Evolutionary conservation across 2,888 invertebrate species (phyloP).

Genomic region (Tachina lurida): DNA sequence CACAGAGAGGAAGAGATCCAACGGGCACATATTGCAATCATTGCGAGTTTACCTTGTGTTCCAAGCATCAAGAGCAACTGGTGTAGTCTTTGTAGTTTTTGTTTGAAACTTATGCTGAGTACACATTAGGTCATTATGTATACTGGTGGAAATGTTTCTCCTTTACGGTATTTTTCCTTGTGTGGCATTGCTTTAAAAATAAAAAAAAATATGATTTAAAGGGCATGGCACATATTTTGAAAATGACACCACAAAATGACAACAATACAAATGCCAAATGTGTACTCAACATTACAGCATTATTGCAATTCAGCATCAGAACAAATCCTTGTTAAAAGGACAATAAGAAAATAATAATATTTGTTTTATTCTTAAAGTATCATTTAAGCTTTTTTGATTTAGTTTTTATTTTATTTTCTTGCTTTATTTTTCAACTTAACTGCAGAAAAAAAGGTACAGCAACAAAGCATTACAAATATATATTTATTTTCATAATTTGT

Average conservation of each 20-base stretch:
- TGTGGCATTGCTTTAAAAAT: too few species aligned
- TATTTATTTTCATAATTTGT: not conserved
- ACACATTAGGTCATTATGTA: too few species aligned
- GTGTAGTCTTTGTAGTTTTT: not conserved
- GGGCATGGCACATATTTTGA: too few species aligned
- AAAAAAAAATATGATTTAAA: too few species aligned
- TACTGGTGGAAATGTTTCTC: too few species aligned
- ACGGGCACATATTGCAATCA: constrained; percentile 49
- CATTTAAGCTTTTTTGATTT: constrained; percentile 66
- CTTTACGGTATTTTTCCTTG: too few species aligned
- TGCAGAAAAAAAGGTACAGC: constrained; percentile 1
- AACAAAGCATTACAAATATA: constrained; percentile 45
- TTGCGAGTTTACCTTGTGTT: constrained; percentile 20
- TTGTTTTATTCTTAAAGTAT: constrained; percentile 60
- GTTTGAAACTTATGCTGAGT: not conserved
- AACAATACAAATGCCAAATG: too few species aligned
- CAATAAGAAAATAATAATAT: constrained; percentile 30
- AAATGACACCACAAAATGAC: not conserved
- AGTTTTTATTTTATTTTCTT: constrained; percentile 35
- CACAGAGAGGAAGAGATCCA: not conserved
- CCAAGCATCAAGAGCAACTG: constrained; percentile 23
- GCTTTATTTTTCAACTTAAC: constrained; percentile 2
- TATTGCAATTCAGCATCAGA: constrained; percentile 5
- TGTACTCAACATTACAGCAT: not conserved
- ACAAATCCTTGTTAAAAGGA: not conserved